Conservation (phyloP, 2,797 vertebrate genomes). For the Pelochelys cantorii region DNA sequence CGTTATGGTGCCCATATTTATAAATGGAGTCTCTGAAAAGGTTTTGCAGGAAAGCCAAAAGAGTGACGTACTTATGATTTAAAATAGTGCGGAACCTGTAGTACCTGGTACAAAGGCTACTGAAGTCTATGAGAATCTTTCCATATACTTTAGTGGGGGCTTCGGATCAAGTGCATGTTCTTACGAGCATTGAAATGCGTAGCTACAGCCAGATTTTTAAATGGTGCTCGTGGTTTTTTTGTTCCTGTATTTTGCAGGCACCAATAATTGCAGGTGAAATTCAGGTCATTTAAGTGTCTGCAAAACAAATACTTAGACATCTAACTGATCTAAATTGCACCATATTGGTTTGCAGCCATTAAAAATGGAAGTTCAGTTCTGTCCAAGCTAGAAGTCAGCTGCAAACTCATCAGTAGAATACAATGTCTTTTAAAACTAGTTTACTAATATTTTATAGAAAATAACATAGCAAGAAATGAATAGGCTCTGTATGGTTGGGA, state of each 20-base stretch:
- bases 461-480: background rate
- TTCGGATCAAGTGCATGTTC: conserved; percentile 64
- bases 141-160: conserved; percentile 65
- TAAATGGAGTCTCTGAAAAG: conserved; percentile 43
- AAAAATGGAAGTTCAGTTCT: background rate
- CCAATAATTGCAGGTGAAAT: conserved; percentile 11
- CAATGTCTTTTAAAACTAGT: background rate
- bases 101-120: conserved; percentile 43
- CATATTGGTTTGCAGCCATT: fast-evolving
- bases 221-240: conserved; percentile 50
- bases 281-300: conserved; percentile 12
- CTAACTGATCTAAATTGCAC: background rate
- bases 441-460: background rate
- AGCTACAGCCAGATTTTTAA: conserved; percentile 44
- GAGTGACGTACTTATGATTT: conserved; percentile 28
- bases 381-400: background rate
- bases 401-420: background rate
- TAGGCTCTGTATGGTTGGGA: background rate
- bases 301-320: background rate
- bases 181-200: conserved; percentile 62
- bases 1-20: conserved; percentile 32
- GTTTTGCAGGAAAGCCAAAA: conserved; percentile 23
- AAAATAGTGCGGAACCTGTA: conserved; percentile 32
- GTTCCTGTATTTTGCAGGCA: background rate
- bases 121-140: conserved; percentile 56